Conservation (phyloP, 2,888 invertebrate species). For the Tiliacea citrago region DNA sequence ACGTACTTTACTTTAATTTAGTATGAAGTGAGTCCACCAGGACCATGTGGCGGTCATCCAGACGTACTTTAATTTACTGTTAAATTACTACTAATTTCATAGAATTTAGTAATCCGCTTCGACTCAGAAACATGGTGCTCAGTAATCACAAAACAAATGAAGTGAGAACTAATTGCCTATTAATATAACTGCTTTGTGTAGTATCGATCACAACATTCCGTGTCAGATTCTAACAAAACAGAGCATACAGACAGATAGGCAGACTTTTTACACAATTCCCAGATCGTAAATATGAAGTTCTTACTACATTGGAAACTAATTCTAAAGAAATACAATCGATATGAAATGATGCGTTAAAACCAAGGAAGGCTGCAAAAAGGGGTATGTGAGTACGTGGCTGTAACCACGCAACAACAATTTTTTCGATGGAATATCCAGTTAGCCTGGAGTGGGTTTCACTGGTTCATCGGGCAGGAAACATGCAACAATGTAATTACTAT, state of each 20-base stretch:
- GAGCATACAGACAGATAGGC: conserved; percentile 9
- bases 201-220: conserved; percentile 31
- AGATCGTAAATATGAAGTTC: conserved; percentile 59
- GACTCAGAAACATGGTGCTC: conserved; percentile 1
- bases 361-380: conserved; percentile 41
- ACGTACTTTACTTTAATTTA: too few species aligned
- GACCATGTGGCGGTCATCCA: background rate
- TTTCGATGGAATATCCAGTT: conserved; percentile 45
- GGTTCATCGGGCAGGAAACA: conserved; percentile 46
- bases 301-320: conserved; percentile 30
- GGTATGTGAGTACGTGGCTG: conserved; percentile 36
- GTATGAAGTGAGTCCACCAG: background rate
- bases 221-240: conserved; percentile 29
- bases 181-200: conserved; percentile 36
- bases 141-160: conserved; percentile 45
- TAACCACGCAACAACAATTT: conserved; percentile 51
- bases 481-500: conserved; percentile 21
- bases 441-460: conserved; percentile 37
- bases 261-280: conserved; percentile 53
- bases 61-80: background rate
- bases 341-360: conserved; percentile 59
- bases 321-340: conserved; percentile 56
- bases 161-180: conserved; percentile 23
- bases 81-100: background rate
- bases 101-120: background rate